Percentiles rank a stretch among this genome's conserved stretches.
Conservation (phyloP, 2,113 vertebrate species). For the Merops nubicus region DNA sequence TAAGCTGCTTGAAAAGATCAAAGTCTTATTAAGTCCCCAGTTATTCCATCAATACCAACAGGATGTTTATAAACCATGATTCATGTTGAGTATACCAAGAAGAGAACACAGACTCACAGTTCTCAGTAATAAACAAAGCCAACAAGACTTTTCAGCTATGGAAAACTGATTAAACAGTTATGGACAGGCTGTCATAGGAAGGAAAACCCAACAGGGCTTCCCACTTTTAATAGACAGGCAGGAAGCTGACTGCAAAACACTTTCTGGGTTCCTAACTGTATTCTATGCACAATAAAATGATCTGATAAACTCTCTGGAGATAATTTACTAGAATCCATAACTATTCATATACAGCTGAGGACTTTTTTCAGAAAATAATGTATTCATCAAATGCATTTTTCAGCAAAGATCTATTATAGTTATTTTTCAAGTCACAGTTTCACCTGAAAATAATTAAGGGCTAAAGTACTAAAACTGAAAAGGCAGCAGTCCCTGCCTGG, state of each 20-base stretch:
- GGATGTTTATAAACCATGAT: constrained; percentile 58
- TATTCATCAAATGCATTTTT: background rate
- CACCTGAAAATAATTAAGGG: background rate
- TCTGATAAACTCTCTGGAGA: background rate
- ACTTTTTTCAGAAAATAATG: background rate
- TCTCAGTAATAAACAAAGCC: constrained; percentile 59
- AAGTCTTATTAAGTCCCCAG: constrained; percentile 32
- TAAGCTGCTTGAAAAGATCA: constrained; percentile 43
- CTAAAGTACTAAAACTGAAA: background rate
- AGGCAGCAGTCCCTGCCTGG: background rate
- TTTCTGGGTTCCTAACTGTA: constrained; percentile 27
- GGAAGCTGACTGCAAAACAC: constrained; percentile 29
- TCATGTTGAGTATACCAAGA: constrained; percentile 67
- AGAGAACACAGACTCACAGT: constrained; percentile 45
- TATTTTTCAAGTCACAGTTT: background rate
- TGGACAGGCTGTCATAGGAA: constrained; percentile 49
- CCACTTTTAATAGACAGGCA: constrained; percentile 56
- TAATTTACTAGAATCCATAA: background rate
- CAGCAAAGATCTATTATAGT: background rate
- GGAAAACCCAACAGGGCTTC: constrained; percentile 59
- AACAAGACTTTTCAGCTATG: constrained; percentile 15
- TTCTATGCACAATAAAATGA: background rate
- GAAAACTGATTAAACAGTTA: constrained; percentile 63
- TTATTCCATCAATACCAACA: constrained; percentile 65
- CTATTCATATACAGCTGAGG: background rate